These are phyloP conservation scores for Galago senegalensis DNA, from an alignment of 2,797 vertebrate species.

Conservation along the genomic window DNA sequence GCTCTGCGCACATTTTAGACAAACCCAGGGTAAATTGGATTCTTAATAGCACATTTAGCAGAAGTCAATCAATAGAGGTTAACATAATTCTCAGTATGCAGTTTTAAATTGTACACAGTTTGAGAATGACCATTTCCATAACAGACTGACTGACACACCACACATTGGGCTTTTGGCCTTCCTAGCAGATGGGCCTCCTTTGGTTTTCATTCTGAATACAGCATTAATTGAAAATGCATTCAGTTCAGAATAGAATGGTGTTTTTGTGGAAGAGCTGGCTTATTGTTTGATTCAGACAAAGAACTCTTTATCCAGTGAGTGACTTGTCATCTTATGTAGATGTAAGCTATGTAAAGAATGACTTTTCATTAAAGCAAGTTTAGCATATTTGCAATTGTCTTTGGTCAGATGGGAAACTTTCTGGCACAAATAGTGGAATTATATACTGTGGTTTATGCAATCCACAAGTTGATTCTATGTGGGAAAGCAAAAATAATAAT, in stretches of 20 bases:
- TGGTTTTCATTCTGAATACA: constrained; percentile 67
- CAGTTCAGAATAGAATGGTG: constrained; percentile 70
- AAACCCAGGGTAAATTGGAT: constrained; percentile 64
- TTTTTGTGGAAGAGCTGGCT: constrained; percentile 65
- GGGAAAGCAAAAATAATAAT: constrained; percentile 66
- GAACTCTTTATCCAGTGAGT: constrained; percentile 70
- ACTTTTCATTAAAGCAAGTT: constrained; percentile 80
- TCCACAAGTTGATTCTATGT: constrained; percentile 70
- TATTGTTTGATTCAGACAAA: constrained; percentile 83
- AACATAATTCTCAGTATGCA: constrained; percentile 68
- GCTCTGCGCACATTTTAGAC: constrained; percentile 41
- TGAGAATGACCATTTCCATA: constrained; percentile 70
- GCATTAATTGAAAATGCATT: constrained; percentile 76
- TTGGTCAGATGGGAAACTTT: constrained; percentile 77
- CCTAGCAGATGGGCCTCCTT: constrained; percentile 70
- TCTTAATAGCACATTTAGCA: constrained; percentile 74
- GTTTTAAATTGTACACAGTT: constrained; percentile 71
- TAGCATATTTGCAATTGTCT: constrained; percentile 79
- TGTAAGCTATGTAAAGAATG: constrained; percentile 83
- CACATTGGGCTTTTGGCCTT: constrained; percentile 70
- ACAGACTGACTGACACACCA: constrained; percentile 41
- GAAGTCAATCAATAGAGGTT: constrained; percentile 75
- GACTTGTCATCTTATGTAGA: constrained; percentile 77
- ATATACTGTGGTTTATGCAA: constrained; percentile 50
- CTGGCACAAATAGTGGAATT: constrained; percentile 73